Evolutionary conservation across 2,113 vertebrate genomes (phyloP).

Genomic region (Abramis brama): DNA sequence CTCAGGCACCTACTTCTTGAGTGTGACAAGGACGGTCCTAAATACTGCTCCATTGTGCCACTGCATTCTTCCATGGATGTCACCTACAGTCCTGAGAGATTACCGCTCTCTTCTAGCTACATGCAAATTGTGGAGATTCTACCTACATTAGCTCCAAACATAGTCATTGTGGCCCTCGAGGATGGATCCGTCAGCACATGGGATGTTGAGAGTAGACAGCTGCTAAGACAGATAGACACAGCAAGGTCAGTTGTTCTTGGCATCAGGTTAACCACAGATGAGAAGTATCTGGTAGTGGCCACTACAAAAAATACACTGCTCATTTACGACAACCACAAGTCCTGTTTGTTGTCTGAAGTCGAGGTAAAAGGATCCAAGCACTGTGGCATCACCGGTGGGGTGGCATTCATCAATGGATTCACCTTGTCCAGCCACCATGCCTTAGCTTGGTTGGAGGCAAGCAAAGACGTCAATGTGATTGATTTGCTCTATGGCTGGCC

Average conservation of each 20-base stretch:
- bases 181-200: constrained; percentile 97
- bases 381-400: constrained; percentile 78
- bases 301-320: constrained; percentile 97
- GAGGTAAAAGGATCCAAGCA: constrained; percentile 97
- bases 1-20: constrained; percentile 94
- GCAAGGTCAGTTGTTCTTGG: constrained; percentile 91
- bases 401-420: constrained; percentile 94
- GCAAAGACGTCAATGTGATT: constrained; percentile 95
- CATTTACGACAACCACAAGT: constrained; percentile 96
- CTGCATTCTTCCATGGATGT: constrained; percentile 98
- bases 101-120: constrained; percentile 90
- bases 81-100: constrained; percentile 92
- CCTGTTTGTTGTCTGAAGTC: constrained; percentile 95
- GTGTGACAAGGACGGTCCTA: constrained; percentile 97
- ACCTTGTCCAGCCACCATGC: constrained; percentile 93
- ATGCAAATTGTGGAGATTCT: constrained; percentile 95
- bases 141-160: constrained; percentile 91
- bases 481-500: constrained; percentile 96
- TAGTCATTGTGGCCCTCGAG: constrained; percentile 91
- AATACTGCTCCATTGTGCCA: constrained; percentile 98
- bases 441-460: constrained; percentile 96
- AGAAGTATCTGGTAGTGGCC: constrained; percentile 95
- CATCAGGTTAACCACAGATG: constrained; percentile 89
- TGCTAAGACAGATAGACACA: constrained; percentile 93
- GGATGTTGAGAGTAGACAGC: constrained; percentile 92